Evolutionary conservation across 1,140 invertebrate genomes (phyloP), one percentile per base, ranked within the genome.

Genomic region (Lepidostoma basale): DNA sequence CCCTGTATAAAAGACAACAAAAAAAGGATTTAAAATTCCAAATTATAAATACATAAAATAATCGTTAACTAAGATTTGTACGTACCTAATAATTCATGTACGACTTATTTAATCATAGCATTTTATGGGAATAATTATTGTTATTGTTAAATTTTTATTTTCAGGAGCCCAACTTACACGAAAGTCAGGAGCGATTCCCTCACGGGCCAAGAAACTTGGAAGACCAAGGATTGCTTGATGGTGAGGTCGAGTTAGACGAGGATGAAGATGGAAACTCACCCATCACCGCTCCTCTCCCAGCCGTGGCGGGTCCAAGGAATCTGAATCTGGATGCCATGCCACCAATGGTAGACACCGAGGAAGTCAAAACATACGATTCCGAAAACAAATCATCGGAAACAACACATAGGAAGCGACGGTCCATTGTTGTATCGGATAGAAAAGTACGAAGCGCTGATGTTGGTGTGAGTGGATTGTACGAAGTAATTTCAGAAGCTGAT

Each of bases 401-500:
- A 44, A 16, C 56, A 12, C 62, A 67, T 12, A 45, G 78, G n/a
- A 80, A 77, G 66, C 85, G 87, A 52, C 83, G 93, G 16, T 89
- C 89, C 0, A 83, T 92, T 1, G 84, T 88, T 0, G 84, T 91
- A 10, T 87, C 89, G 5, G 89, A 91, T 74, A 83, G 91, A 3
- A 90, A 91, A 74, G 88, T 85, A 9, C 86, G 90, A 20, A 93
- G 90, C 68, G 92, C 90, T 2, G 93, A 93, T 76, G 92, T 94
- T 9, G 94, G 92, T 6, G 93, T 95, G 14, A 92, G 88, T 70
- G 92, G 92, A 1, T 86, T 93, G 36, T 96, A 94, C 78, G 92
- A 95, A 71, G 94, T 97, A n/a, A 94, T 96, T 23, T 94, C 93
- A 2, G 92, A 95, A 78, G 92, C 92, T 9, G 95, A 97, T 78